These are phyloP conservation scores for Gymnosoma rotundatum DNA, from an alignment of 2,888 invertebrate genomes.

Conservation along the genomic window DNA sequence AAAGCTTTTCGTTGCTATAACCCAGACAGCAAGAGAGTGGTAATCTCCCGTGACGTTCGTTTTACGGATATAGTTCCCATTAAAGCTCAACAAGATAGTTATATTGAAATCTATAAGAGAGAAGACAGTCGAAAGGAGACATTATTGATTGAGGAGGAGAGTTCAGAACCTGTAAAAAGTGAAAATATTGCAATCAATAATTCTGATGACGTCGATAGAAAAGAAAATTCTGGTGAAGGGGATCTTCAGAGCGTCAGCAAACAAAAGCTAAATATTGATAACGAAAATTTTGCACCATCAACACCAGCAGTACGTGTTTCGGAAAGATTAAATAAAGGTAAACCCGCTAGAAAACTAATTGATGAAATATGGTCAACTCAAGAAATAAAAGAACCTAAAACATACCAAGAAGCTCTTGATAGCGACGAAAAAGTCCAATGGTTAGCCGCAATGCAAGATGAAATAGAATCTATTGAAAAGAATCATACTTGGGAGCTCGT, in stretches of 20 bases:
- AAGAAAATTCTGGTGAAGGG: constrained; percentile 7
- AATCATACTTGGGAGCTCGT: constrained; percentile 48
- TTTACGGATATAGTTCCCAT: constrained; percentile 19
- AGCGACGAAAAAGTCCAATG: constrained; percentile 27
- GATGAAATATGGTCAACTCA: constrained; percentile 39
- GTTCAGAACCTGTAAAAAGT: neutral
- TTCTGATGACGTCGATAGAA: neutral
- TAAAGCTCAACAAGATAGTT: neutral
- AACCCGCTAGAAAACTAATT: constrained; percentile 45
- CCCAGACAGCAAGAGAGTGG: constrained; percentile 17
- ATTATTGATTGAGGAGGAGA: constrained; percentile 38
- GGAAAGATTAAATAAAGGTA: constrained; percentile 47
- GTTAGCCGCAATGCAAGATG: constrained; percentile 45
- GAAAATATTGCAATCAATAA: neutral
- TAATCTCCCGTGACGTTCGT: constrained; percentile 52
- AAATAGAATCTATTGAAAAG: constrained; percentile 23
- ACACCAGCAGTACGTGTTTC: neutral
- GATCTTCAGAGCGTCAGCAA: neutral
- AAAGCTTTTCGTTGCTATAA: constrained; percentile 69
- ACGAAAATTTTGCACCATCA: too few relatives aligned
- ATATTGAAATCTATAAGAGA: neutral
- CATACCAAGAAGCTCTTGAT: constrained; percentile 22
- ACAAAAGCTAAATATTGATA: neutral
- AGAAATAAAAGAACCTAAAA: constrained; percentile 41
- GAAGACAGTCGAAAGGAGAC: neutral